Evolutionary conservation across 2,888 invertebrate species (phyloP), one percentile per base, ranked within the genome.

Genomic region (Cremastinae sp.): DNA sequence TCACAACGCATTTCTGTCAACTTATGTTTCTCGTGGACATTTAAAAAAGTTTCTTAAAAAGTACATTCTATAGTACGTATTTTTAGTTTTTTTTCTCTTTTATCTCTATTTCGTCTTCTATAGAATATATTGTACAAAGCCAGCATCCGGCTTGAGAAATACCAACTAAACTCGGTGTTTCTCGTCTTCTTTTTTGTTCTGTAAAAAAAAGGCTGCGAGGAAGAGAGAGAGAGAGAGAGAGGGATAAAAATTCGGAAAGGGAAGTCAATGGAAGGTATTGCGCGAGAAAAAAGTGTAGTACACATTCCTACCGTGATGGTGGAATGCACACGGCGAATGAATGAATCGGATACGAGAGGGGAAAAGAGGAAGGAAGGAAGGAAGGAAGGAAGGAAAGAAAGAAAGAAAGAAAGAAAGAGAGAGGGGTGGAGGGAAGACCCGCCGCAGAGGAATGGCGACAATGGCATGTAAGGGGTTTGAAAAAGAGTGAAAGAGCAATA

Each of bases 301-400:
- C 28, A 28, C 28, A 28, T 28, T 28, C 28, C 28, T 28, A 3
- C 28, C 28, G 28, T 28, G 28, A 28, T 5, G 2, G 28, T 28
- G 28, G 28, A 28, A 28, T 28, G 28, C 28, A 28, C 28, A 28
- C 28, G 28, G 28, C 28, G 28, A 28, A 28, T 5, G 28, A 28
- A 28, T 28, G 28, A 28, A 28, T 28, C 28, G 68, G 75, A 61
- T 70, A 56, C 68, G 70, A 77, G 53, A 54, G 41, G 58, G 59
- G 53, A 53, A 53, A 8, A 12, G 12, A 3, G 18, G 53, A 53
- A 14, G 22, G 5, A 18, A 49, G 7, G 49, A 49, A 49, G n/a
- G n/a, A n/a, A n/a, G n/a, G n/a, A n/a, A n/a, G n/a, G n/a, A n/a
- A n/a, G n/a, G n/a, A n/a, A n/a, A n/a, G n/a, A n/a, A n/a, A 77